These are phyloP conservation scores for Drosophila setosimentum DNA, from an alignment of 2,888 invertebrate species.

Conservation along the genomic window DNA sequence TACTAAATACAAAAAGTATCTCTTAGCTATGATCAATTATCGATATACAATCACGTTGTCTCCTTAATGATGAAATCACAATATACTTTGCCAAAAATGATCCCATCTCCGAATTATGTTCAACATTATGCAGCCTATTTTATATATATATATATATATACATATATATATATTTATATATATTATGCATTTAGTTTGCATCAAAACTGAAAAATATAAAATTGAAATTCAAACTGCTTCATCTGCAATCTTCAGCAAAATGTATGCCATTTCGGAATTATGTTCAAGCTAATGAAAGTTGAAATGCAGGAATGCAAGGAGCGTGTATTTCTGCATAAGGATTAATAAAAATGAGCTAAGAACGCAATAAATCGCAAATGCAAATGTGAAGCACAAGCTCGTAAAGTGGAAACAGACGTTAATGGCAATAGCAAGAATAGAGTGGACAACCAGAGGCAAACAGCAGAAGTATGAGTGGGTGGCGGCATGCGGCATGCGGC, in stretches of 20 bases:
- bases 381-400: slow-evolving; percentile 47
- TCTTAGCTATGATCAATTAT: not conserved
- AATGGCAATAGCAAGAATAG: slow-evolving; percentile 28
- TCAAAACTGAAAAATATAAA: too few species aligned
- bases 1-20: not conserved
- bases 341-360: slow-evolving; percentile 35
- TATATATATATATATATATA: not conserved
- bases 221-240: rapidly evolving
- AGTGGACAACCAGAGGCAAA: slow-evolving; percentile 3
- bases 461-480: slow-evolving; percentile 9
- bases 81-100: not conserved
- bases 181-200: too few species aligned
- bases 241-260: not conserved
- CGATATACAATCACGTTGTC: not conserved
- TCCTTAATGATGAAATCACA: not conserved
- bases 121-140: not conserved
- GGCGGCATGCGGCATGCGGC: slow-evolving; percentile 13
- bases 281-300: slow-evolving; percentile 3
- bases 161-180: not conserved
- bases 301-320: not conserved
- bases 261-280: not conserved
- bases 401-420: slow-evolving; percentile 50
- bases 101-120: not conserved
- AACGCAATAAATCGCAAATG: slow-evolving; percentile 45
- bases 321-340: not conserved